Base-by-base conservation (phyloP, 2,113 vertebrate genomes). In the Epinephelus lanceolatus region DNA sequence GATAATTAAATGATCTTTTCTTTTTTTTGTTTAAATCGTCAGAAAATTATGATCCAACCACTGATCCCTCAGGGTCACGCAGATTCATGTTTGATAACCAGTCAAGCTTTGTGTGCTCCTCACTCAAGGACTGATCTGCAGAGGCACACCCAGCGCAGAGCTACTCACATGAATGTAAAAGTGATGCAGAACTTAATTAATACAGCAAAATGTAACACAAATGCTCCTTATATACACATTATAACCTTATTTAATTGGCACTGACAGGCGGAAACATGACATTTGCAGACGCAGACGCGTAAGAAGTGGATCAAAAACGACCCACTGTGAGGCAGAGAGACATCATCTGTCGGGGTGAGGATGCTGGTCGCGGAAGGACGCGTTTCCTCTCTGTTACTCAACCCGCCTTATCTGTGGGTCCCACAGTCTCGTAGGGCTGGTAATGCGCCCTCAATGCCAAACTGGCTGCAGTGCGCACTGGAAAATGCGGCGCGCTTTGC, bases 391-490 rank as follows among this genome's bases (percentile, higher is more conserved):
- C 63, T 21, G 19, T 6, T 6, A 3, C 42, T n/a, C 33, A 33
- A 2, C 40, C 77, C 63, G n/a, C 69, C 75, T 65, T 78, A 6
- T 56, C 37, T 27, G 47, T 71, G n/a, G 9, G 21, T 77, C 66
- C 63, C 68, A 4, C 40, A 25, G 25, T 49, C 70, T 76, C 75
- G 7, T 49, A 19, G 33, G 5, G 59, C 80, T 78, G 70, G 73
- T 60, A 61, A 59, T 10, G 62, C 71, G 49, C 62, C 23, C n/a
- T 49, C 49, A 10, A 17, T 61, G 66, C 52, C 70, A 76, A 63
- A 80, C 55, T 18, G 65, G 84, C 82, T 63, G 70, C 71, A 76
- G 79, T 59, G 87, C 88, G 83, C 88, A 42, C 71, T 18, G 63
- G 68, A 51, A 40, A 10, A 61, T 14, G 45, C 5, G 55, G 80